These are phyloP conservation scores for Drosophila sechellia DNA, from an alignment of 1,140 invertebrate species.

Conservation along the genomic window DNA sequence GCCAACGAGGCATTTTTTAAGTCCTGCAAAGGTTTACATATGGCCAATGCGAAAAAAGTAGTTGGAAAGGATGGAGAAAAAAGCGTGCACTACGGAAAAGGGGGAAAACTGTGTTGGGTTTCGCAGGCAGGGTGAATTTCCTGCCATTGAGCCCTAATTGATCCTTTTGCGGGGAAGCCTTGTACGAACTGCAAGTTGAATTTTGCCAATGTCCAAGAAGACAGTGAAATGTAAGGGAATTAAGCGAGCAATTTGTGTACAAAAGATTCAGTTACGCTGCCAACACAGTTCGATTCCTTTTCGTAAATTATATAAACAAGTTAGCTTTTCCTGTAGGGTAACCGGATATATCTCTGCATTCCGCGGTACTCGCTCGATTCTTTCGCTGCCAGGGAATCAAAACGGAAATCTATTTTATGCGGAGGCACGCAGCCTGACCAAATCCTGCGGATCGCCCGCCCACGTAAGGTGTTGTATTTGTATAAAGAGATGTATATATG, in stretches of 20 bases:
- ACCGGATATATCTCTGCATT: constrained; percentile 4
- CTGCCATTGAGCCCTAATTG: constrained; percentile 37
- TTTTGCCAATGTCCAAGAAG: not conserved
- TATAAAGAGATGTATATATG: constrained; percentile 8
- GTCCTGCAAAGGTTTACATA: constrained; percentile 59
- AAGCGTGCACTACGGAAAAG: constrained; percentile 22
- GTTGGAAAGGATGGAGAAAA: constrained; percentile 22
- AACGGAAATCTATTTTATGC: constrained; percentile 80
- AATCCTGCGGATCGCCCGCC: constrained; percentile 25
- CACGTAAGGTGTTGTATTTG: constrained; percentile 5
- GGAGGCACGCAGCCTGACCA: constrained; percentile 60
- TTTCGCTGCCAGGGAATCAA: constrained; percentile 58
- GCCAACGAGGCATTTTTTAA: constrained; percentile 73
- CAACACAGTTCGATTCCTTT: too few relatives aligned
- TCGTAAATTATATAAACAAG: too few relatives aligned
- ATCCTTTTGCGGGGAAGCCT: constrained; percentile 24
- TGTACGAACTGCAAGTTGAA: constrained; percentile 7
- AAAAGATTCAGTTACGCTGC: too few relatives aligned
- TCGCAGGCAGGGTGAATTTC: constrained; percentile 21
- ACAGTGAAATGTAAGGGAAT: not conserved
- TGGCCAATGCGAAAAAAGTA: constrained; percentile 8
- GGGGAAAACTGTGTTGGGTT: constrained; percentile 12
- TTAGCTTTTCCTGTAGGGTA: not conserved
- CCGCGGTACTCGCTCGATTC: constrained; percentile 15
- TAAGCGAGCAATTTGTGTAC: too few relatives aligned